Evolutionary conservation across 2,797 vertebrate species (phyloP).

Genomic region (Tarsius wallacei): DNA sequence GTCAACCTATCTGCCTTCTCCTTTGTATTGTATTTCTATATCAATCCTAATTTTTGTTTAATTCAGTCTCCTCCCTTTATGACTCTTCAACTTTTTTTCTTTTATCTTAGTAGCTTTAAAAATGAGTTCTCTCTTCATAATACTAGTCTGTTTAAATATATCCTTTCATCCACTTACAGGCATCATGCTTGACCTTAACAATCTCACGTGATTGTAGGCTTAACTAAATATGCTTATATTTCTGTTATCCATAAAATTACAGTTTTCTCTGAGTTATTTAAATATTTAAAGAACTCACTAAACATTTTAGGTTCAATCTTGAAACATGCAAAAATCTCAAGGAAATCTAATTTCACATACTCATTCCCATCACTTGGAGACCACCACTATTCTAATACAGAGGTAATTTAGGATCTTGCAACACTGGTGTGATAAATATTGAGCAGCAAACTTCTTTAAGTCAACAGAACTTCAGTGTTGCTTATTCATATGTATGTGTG

Average conservation of each 20-base stretch:
- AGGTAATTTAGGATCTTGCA: constrained; percentile 14
- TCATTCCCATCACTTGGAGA: constrained; percentile 7
- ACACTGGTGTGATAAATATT: background rate
- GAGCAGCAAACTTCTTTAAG: background rate
- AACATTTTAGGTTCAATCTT: background rate
- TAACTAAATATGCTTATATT: background rate
- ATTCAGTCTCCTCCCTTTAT: background rate
- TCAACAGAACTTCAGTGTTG: background rate
- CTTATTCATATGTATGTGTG: background rate
- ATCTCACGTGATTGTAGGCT: background rate
- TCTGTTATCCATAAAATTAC: background rate
- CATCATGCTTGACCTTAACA: background rate
- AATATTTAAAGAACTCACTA: background rate
- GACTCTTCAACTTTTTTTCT: background rate
- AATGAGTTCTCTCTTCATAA: background rate
- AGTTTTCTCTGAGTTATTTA: background rate
- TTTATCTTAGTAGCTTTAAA: background rate
- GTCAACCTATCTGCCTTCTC: background rate
- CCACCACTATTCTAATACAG: background rate
- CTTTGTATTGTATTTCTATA: background rate
- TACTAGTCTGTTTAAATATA: constrained; percentile 45
- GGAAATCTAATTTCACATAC: constrained; percentile 25
- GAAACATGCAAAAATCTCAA: constrained; percentile 45
- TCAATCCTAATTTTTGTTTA: background rate
- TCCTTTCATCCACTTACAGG: background rate